A percentile compares a stretch with the other conserved stretches of the same genome.
These are phyloP conservation scores for Cervus canadensis DNA, from an alignment of 2,113 vertebrate genomes.

Conservation along the genomic window DNA sequence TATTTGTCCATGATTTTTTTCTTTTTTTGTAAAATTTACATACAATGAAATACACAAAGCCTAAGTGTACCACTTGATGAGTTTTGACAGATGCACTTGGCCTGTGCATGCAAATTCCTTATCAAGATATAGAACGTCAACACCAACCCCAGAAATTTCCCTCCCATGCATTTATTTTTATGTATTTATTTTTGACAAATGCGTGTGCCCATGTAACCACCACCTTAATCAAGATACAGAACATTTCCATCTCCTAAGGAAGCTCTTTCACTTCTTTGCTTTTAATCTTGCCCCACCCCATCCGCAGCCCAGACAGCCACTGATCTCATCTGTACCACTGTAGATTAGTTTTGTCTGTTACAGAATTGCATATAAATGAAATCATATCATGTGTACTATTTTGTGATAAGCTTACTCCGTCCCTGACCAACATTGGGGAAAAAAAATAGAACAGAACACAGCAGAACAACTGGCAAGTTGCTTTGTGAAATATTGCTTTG, in stretches of 20 bases:
- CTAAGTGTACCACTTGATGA: not conserved
- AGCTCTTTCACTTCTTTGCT: not conserved
- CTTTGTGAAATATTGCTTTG: not conserved
- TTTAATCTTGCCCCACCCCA: not conserved
- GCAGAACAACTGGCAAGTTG: not conserved
- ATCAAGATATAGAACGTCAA: not conserved
- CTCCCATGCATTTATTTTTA: constrained; percentile 31
- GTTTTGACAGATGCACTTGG: not conserved
- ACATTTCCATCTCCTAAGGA: not conserved
- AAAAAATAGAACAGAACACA: not conserved
- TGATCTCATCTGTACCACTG: not conserved
- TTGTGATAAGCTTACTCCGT: not conserved
- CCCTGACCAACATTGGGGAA: not conserved
- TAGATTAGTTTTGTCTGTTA: not conserved
- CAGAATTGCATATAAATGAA: not conserved
- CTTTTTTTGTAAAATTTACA: not conserved
- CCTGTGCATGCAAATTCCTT: constrained; percentile 41
- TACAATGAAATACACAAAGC: not conserved
- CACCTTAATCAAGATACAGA: not conserved
- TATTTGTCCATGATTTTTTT: not conserved
- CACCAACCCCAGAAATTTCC: not conserved
- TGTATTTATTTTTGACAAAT: constrained; percentile 52
- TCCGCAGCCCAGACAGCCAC: not conserved
- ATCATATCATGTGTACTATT: not conserved
- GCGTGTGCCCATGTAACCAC: not conserved